Base-by-base conservation (phyloP, 2,797 vertebrate species). In the Chloroceryle inda region DNA sequence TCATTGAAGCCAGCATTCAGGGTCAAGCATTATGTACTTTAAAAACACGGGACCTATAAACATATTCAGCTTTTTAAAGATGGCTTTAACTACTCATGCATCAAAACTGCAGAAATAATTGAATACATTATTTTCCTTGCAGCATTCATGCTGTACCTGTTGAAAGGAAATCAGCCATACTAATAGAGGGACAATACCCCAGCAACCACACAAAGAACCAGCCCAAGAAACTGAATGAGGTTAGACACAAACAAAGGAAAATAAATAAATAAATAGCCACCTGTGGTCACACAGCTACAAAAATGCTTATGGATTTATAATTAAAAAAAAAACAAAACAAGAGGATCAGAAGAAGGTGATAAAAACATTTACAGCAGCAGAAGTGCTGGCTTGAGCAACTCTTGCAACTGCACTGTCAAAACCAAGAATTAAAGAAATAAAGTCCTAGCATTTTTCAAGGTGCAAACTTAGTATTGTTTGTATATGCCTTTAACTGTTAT, bases 221-320 rank as follows among this genome's bases (percentile, higher is more conserved):
- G 13, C 4, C 38, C 52, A 63, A 38, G 42, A 69, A 81, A 50
- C 6, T 49, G 11, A 58, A 2, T 4, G 7, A 17, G 7, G 17
- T n/a, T 66, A 84, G 21, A 44, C 6, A 9, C 0, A 0, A 87
- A 27, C 0, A 0, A 77, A 56, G 33, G 35, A 12, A 72, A 56
- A 49, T 13, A 47, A 49, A 44, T n/a, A 74, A 66, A 47, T 40
- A 40, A 40, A 35, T 35, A 35, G 35, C 38, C 38, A 40, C 10
- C 11, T 63, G 40, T 72, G 27, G 13, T 35, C 53, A 38, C 16
- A 38, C 5, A 29, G 23, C 29, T 56, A 26, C 5, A 47, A n/a
- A 64, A 75, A 56, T 52, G 13, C 2, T 81, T 47, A 45, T 10
- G 31, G 26, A 37, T 55, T 14, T 49, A 49, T 23, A 49, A 49